Evolutionary conservation across 2,113 vertebrate species (phyloP).

Genomic region (Oncorhynchus tshawytscha): DNA sequence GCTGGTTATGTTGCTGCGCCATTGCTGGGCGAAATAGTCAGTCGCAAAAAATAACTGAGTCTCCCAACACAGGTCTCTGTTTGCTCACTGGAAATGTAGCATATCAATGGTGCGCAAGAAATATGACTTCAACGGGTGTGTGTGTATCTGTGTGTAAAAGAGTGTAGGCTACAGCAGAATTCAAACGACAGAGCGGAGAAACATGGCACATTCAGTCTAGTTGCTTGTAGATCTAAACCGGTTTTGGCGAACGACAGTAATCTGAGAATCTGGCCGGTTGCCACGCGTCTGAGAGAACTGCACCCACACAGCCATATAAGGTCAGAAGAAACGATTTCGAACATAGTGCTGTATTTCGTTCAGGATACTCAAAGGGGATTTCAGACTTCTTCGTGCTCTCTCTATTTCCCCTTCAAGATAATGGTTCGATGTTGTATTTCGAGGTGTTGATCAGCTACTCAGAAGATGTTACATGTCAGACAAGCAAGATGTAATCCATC

Average conservation of each 20-base stretch:
- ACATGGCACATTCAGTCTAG: conserved; percentile 23
- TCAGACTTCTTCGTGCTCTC: conserved; percentile 22
- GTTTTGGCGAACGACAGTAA: conserved; percentile 45
- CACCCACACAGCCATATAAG: conserved; percentile 70
- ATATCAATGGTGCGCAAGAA: conserved; percentile 20
- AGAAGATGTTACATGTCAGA: conserved; percentile 38
- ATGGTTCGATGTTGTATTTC: conserved; percentile 37
- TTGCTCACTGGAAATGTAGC: conserved; percentile 20
- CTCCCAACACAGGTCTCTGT: conserved; percentile 20
- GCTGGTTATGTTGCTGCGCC: conserved; percentile 70
- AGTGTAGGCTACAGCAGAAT: not conserved
- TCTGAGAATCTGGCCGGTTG: conserved; percentile 58
- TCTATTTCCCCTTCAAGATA: conserved; percentile 37
- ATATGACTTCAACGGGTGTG: conserved; percentile 16
- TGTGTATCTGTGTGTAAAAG: not conserved
- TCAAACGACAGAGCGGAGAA: conserved; percentile 21
- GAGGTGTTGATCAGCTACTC: conserved; percentile 22
- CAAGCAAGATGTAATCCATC: conserved; percentile 28
- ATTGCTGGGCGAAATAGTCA: conserved; percentile 72
- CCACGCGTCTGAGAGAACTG: conserved; percentile 49
- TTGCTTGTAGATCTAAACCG: conserved; percentile 35
- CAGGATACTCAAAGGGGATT: conserved; percentile 42
- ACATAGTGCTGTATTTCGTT: conserved; percentile 29
- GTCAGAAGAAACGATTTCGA: conserved; percentile 58
- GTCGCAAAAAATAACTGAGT: conserved; percentile 14